A percentile compares a stretch with the other conserved stretches of the same genome.
These are phyloP conservation scores for Pipistrellus nathusii DNA, from an alignment of 2,797 vertebrate species.

Conservation along the genomic window DNA sequence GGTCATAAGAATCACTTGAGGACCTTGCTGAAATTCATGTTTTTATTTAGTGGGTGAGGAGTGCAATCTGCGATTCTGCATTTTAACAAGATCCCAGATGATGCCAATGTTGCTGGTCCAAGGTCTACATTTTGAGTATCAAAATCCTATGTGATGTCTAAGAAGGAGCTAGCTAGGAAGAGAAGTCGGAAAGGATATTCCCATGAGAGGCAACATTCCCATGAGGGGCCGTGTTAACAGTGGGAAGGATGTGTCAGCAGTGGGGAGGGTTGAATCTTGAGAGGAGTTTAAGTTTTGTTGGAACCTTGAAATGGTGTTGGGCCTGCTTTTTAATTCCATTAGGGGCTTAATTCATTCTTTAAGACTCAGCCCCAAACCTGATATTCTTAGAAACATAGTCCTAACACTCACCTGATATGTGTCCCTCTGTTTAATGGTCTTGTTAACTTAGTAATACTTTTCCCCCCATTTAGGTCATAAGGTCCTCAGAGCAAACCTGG, in stretches of 20 bases:
- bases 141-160: no score
- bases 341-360: background rate
- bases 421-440: background rate
- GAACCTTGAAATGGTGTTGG: background rate
- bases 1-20: background rate
- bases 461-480: background rate
- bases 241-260: background rate
- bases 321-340: background rate
- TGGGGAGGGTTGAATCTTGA: background rate
- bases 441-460: background rate
- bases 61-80: background rate
- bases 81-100: background rate
- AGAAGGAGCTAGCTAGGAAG: background rate
- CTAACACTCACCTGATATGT: background rate
- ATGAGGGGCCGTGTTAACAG: background rate
- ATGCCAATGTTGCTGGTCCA: background rate
- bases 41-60: background rate
- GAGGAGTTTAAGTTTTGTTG: background rate
- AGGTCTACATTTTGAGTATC: background rate
- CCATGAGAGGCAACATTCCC: background rate
- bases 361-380: background rate
- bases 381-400: background rate
- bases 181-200: background rate
- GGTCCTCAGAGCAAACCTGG: background rate
- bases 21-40: background rate